phyloP scores from a whole-genome alignment of 1,140 invertebrate genomes.

The Melanaphis sacchari region DNA sequence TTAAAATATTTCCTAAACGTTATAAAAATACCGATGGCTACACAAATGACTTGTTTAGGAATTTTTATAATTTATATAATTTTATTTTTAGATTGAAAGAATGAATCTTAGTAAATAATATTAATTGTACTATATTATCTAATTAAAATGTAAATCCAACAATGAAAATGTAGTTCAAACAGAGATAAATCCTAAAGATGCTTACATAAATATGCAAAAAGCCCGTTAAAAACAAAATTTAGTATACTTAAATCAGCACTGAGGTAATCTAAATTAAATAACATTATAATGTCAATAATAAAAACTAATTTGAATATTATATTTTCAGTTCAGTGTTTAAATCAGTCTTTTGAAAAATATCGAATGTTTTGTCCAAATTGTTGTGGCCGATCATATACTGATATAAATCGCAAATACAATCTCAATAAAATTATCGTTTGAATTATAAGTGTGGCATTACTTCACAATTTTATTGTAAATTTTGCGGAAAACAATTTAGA shows the following conservation, averaged over 20 bases:
- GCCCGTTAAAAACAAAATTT: neutral
- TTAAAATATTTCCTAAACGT: neutral
- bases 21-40: neutral
- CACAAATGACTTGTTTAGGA: no score
- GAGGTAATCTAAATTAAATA: neutral
- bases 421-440: constrained; percentile 65
- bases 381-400: constrained; percentile 60
- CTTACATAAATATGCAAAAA: neutral
- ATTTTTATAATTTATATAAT: no score
- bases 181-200: no score
- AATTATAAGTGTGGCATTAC: constrained; percentile 68
- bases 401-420: constrained; percentile 63
- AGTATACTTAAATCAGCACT: neutral
- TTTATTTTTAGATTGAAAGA: no score
- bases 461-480: constrained; percentile 67
- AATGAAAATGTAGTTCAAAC: no score
- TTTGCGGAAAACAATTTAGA: constrained; percentile 58
- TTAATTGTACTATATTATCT: no score
- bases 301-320: neutral
- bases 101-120: no score
- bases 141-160: no score
- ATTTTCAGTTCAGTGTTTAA: no score
- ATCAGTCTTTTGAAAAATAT: neutral
- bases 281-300: neutral
- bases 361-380: neutral